Percentiles rank a stretch among this genome's conserved stretches.
Conservation (phyloP, 2,113 vertebrate genomes). For the Tretioscincus oriximinensis region DNA sequence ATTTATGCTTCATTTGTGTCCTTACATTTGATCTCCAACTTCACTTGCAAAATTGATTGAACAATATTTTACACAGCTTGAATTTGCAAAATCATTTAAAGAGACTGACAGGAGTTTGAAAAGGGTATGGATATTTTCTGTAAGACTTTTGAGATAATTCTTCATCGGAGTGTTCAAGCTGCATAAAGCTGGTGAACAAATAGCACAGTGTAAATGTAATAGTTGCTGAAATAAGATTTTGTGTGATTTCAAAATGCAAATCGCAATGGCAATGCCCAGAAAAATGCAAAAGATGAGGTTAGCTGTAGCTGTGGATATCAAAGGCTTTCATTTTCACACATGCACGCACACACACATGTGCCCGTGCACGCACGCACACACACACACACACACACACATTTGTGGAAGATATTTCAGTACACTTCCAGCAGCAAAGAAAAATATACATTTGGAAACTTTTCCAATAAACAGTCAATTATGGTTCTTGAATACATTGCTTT, state of each 20-base stretch:
- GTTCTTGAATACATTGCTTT: no score
- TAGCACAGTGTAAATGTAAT: neutral
- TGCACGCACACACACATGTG: no score
- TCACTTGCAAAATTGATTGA: neutral
- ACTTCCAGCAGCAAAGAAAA: no score
- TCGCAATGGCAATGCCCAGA: neutral
- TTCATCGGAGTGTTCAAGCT: neutral
- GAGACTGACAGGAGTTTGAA: neutral
- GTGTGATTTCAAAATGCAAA: constrained; percentile 6
- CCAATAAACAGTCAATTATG: no score
- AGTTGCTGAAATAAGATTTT: neutral
- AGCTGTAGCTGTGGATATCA: no score
- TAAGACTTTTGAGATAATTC: neutral
- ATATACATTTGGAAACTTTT: no score
- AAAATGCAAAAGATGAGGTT: neutral
- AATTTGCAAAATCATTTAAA: constrained; percentile 26
- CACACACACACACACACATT: no score
- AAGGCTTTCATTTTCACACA: no score
- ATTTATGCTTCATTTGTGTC: neutral
- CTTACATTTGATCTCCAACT: constrained; percentile 22
- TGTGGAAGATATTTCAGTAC: no score
- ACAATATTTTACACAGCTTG: constrained; percentile 5
- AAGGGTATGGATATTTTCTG: constrained; percentile 8
- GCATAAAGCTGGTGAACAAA: constrained; percentile 11
- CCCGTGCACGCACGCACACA: no score